These are phyloP conservation scores for Vespertilio murinus DNA, from an alignment of 2,797 vertebrate genomes.

Conservation along the genomic window DNA sequence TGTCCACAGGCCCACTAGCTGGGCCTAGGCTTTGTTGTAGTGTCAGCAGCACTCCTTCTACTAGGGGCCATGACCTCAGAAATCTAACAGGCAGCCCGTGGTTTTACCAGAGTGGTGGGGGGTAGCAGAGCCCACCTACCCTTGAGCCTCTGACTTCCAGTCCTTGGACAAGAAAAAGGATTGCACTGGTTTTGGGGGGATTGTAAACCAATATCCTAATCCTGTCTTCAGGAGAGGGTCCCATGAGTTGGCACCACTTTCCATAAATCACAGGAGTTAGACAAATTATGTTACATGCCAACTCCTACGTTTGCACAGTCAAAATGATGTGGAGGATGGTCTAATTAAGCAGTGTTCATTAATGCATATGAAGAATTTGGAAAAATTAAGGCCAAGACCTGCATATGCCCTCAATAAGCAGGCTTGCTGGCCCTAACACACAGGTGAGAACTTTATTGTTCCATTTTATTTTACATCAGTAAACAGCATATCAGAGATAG, in stretches of 20 bases:
- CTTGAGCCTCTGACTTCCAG: neutral
- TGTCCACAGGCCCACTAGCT: neutral
- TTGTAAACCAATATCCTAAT: neutral
- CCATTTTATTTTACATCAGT: conserved; percentile 22
- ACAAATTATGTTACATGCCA: neutral
- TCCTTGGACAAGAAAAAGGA: neutral
- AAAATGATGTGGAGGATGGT: neutral
- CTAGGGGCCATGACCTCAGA: neutral
- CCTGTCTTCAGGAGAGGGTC: neutral
- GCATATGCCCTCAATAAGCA: neutral
- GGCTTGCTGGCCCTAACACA: neutral
- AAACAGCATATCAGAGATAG: neutral
- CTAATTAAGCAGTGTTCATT: neutral
- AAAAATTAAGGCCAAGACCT: conserved; percentile 1
- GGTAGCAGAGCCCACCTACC: neutral
- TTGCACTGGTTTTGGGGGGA: neutral
- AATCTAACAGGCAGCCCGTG: neutral
- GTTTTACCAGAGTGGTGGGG: neutral
- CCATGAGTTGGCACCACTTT: neutral
- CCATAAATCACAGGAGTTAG: neutral
- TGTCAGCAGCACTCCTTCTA: neutral
- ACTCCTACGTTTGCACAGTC: neutral
- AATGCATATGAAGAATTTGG: neutral
- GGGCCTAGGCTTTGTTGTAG: neutral
- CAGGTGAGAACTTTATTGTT: neutral